Base-by-base conservation (phyloP, 2,888 invertebrate species). In the Artemia sp. region DNA sequence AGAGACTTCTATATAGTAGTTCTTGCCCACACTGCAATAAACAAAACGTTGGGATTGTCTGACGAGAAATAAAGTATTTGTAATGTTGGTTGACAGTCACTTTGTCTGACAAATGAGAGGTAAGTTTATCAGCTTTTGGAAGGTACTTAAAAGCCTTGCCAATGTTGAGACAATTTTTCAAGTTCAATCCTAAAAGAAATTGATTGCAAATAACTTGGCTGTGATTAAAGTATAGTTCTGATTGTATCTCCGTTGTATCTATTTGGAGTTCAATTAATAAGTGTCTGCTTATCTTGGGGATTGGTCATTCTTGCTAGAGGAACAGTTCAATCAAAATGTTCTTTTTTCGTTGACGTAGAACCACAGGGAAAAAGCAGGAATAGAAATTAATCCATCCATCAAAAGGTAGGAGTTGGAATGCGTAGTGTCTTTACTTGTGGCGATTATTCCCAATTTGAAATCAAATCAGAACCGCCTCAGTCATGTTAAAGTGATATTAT, bases 401-500 rank as follows among this genome's bases (percentile, higher is more conserved):
- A 58, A 58, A n/a, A 24, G 8, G 64, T 58, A 58, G 64, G 64
- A 10, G 64, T 19, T 19, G 64, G 64, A 10, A 24, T 19, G 24
- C 24, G 11, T 58, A 58, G 64, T 24, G 64, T 58, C 64, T 58
- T 58, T 24, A 1, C 64, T 1, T 58, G n/a, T 24, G 11, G 64
- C 10, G 64, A 58, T 58, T 58, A 58, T 58, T 58, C 64, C 64
- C 14, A 58, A 19, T 58, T 58, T n/a, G 64, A 58, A 58, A 19
- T 24, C n/a, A 38, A 58, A 58, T 58, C 24, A 1, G 64, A 58
- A 58, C 64, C 64, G 64, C 64, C 64, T 24, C 64, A 58, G 11
- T 58, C 64, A 58, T 58, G 64, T 58, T 58, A n/a, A n/a, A 58
- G 14, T 58, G 64, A 58, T 58, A 58, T 58, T 24, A 58, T 58